phyloP scores from a whole-genome alignment of 2,888 invertebrate species.

The Parnassius smintheus region DNA sequence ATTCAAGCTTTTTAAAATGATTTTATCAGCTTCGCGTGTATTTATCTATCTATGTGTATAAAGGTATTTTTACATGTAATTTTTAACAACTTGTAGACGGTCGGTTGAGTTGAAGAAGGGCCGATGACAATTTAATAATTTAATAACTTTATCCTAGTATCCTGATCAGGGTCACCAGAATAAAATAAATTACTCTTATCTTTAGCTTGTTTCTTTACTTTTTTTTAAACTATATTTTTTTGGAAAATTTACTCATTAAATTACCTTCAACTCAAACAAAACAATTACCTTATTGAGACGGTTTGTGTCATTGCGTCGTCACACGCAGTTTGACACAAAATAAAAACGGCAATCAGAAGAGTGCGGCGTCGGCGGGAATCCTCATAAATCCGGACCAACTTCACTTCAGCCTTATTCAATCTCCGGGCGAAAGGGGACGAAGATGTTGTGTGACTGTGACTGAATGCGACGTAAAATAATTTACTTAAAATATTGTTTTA shows the following conservation, averaged over 20 bases:
- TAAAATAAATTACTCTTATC: no score
- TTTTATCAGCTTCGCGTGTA: no score
- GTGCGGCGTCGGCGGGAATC: conserved; percentile 70
- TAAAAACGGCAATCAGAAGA: conserved; percentile 74
- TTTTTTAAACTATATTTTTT: no score
- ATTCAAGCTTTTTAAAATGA: no score
- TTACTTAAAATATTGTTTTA: background rate
- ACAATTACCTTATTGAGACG: conserved; percentile 33
- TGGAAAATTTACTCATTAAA: background rate
- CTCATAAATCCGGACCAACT: conserved; percentile 75
- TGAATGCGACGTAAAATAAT: conserved; percentile 36
- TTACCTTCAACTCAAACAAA: conserved; percentile 22
- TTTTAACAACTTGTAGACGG: no score
- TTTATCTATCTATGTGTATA: no score
- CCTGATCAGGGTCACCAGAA: no score
- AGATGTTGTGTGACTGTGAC: conserved; percentile 33
- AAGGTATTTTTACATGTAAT: no score
- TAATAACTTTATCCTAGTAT: no score
- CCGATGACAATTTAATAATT: no score
- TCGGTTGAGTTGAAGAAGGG: no score
- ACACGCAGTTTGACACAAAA: conserved; percentile 72
- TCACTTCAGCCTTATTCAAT: conserved; percentile 73
- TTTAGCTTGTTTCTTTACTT: no score
- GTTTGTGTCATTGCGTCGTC: conserved; percentile 33
- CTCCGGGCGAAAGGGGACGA: conserved; percentile 54